A percentile compares a stretch with the other conserved stretches of the same genome.
Conservation (phyloP, 64 coral and sea anemone genomes). For the Montipora efflorescens region DNA sequence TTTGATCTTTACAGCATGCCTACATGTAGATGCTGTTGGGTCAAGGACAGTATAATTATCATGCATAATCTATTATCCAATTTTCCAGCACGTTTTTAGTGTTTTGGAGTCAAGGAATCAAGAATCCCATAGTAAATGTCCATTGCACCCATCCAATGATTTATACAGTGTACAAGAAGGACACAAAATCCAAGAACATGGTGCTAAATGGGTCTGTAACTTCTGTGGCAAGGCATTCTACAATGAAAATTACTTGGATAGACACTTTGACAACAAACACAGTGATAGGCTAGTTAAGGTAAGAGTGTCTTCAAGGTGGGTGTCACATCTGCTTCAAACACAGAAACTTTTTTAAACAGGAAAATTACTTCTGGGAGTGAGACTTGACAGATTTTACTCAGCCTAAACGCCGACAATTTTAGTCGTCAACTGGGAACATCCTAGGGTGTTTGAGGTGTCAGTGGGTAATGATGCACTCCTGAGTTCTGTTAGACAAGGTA, state of each 20-base stretch:
- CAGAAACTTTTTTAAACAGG: too few species aligned
- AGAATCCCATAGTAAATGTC: conserved; percentile 57
- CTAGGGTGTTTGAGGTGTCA: too few species aligned
- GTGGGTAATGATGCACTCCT: too few species aligned
- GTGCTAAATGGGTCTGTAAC: conserved; percentile 85
- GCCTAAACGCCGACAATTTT: too few species aligned
- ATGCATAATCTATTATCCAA: neutral
- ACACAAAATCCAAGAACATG: conserved; percentile 79
- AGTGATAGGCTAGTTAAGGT: conserved; percentile 81
- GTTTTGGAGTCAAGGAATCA: conserved; percentile 52
- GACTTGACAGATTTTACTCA: too few species aligned
- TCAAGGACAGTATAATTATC: too few species aligned
- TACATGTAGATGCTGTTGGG: too few species aligned
- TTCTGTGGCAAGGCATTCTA: conserved; percentile 95
- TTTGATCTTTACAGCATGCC: too few species aligned
- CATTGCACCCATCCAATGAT: conserved; percentile 73
- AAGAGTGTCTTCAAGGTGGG: neutral
- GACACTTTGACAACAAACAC: conserved; percentile 92
- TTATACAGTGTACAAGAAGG: conserved; percentile 80
- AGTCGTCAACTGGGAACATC: too few species aligned
- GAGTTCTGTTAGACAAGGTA: too few species aligned
- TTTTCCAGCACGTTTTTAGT: conserved; percentile 72
- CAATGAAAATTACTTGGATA: conserved; percentile 78
- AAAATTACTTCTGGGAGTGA: too few species aligned
- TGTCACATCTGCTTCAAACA: neutral